phyloP scores from a whole-genome alignment of 2,113 vertebrate genomes.

The Channa maculata region DNA sequence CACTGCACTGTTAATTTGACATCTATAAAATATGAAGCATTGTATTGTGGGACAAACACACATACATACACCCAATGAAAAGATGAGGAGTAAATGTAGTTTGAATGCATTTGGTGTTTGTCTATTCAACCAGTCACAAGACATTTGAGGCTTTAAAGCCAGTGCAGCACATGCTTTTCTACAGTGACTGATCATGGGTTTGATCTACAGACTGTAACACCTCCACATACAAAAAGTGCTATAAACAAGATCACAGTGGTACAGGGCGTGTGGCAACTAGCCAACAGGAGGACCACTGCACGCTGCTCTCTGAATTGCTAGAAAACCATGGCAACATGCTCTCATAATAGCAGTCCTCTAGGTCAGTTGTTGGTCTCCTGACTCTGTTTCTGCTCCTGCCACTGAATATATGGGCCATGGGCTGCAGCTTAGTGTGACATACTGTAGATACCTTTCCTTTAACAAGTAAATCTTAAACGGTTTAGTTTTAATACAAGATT shows the following conservation, averaged over 20 bases:
- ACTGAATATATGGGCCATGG: constrained; percentile 19
- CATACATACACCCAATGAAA: too few species aligned
- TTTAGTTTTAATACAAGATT: too few species aligned
- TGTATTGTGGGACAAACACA: neutral
- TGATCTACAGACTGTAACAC: constrained; percentile 5
- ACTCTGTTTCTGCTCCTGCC: constrained; percentile 45
- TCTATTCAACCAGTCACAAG: neutral
- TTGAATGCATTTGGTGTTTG: too few species aligned
- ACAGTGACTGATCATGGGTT: neutral
- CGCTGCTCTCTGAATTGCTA: constrained; percentile 17
- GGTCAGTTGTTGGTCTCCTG: constrained; percentile 42
- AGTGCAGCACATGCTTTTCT: too few species aligned
- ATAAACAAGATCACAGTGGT: constrained; percentile 26
- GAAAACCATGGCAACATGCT: constrained; percentile 56
- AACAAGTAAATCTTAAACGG: too few species aligned
- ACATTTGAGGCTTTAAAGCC: neutral
- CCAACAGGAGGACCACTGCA: constrained; percentile 24
- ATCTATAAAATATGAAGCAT: neutral
- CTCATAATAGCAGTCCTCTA: constrained; percentile 37
- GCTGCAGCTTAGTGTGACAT: neutral
- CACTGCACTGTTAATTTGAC: neutral
- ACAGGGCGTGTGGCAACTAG: constrained; percentile 21
- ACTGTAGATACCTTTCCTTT: too few species aligned
- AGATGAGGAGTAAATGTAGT: too few species aligned
- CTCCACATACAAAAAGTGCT: neutral